phyloP scores from a whole-genome alignment of 2,888 invertebrate genomes.

The Homarus gammarus region DNA sequence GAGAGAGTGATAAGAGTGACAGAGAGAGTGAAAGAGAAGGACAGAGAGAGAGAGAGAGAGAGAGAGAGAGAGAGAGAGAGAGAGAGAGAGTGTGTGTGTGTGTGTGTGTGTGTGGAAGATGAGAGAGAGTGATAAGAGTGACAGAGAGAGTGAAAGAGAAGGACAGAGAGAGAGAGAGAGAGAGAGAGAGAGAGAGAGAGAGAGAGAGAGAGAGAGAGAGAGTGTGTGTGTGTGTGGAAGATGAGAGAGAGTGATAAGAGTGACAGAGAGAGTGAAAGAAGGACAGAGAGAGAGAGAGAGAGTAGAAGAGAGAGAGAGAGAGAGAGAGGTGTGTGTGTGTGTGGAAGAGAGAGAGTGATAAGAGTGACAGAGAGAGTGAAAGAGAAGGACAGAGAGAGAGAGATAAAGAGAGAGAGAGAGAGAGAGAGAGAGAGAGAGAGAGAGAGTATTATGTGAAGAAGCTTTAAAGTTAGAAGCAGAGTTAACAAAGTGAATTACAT shows the following conservation, averaged over 20 bases:
- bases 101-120: background rate
- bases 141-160: too few species aligned
- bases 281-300: too few species aligned
- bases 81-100: background rate
- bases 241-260: too few species aligned
- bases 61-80: slow-evolving; percentile 9
- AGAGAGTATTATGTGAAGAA: too few species aligned
- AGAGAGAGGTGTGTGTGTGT: background rate
- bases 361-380: background rate
- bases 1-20: background rate
- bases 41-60: background rate
- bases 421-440: slow-evolving; percentile 6
- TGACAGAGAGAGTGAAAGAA: too few species aligned
- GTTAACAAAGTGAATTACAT: too few species aligned
- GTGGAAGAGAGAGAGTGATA: too few species aligned
- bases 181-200: slow-evolving; percentile 4
- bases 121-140: too few species aligned
- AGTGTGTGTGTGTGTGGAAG: background rate
- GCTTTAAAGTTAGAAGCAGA: too few species aligned
- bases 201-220: slow-evolving; percentile 3
- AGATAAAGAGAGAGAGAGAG: too few species aligned
- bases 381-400: background rate
- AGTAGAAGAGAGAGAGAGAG: background rate
- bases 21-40: too few species aligned
- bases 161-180: background rate